Evolutionary conservation across 2,888 invertebrate genomes (phyloP), one percentile per base, ranked within the genome.

Genomic region (Cremastinae sp.): DNA sequence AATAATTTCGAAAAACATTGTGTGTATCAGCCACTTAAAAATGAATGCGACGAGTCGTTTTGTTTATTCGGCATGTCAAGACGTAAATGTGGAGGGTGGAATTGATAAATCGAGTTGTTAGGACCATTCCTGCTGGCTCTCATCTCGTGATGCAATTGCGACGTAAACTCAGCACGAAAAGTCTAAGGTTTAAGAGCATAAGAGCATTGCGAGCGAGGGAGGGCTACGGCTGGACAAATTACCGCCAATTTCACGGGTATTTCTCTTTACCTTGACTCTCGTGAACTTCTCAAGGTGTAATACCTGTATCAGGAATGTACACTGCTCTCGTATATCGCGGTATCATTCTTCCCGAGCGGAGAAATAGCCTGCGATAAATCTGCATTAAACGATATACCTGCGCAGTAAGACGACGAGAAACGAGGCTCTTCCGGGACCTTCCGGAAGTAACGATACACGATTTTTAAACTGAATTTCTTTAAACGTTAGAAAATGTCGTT

Each of bases 171-270:
- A 71, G 59, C 58, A 56, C 65, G 70, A 53, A 69, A 70, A 49
- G 61, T 73, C 68, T 58, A 68, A 72, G 75, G 74, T 72, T 81
- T 82, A 82, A 82, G 81, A 34, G 18, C 12, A 34, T 10, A 51
- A 16, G 38, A 51, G 43, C 45, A 56, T 34, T 43, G 10, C 45
- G 12, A 43, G 66, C 14, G 16, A 18, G 18, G 49, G 49, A 43
- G 38, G 34, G 10, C 47, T 49, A 56, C 62, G 36, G 12, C 68
- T 81, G 83, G 81, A 87, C 86, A 88, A 88, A 88, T 88, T 85
- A 87, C 87, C 83, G 82, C 84, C 86, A 84, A 88, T 88, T 88
- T 86, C 84, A 82, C 83, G 83, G 81, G 83, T 86, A 87, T 87
- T 87, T 83, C 84, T 74, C 47, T 56, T 22, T 62, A 74, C 54